Percentiles rank a stretch among this genome's conserved stretches.
These are phyloP conservation scores for Alitta virens DNA, from an alignment of 2,888 invertebrate genomes.

Conservation along the genomic window DNA sequence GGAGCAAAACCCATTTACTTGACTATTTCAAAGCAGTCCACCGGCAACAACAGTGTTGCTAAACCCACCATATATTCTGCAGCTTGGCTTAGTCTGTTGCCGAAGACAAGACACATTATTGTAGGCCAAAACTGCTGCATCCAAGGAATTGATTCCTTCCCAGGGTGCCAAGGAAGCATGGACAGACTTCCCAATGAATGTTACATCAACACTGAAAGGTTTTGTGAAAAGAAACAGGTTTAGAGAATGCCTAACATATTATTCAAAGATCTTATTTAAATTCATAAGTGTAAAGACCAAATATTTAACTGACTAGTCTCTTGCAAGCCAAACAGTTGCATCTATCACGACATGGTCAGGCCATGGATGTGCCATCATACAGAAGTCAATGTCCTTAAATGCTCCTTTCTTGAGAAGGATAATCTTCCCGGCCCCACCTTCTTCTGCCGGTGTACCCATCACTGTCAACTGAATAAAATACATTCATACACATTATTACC, in stretches of 20 bases:
- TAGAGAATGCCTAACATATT: no score
- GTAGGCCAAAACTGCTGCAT: slow-evolving; percentile 55
- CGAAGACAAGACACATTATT: slow-evolving; percentile 49
- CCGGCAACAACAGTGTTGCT: no score
- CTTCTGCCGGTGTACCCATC: slow-evolving; percentile 21
- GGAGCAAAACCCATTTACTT: no score
- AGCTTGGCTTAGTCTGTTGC: slow-evolving; percentile 55
- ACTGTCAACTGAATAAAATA: slow-evolving; percentile 12
- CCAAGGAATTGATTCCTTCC: slow-evolving; percentile 56
- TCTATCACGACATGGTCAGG: no score
- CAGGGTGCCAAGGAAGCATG: slow-evolving; percentile 35
- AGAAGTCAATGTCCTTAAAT: slow-evolving; percentile 11
- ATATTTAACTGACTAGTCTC: no score
- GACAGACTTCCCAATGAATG: slow-evolving; percentile 23
- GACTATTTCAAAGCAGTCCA: no score
- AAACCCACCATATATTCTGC: slow-evolving; percentile 52
- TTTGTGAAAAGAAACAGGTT: no score
- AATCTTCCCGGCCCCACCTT: slow-evolving; percentile 20
- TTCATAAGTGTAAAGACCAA: no score
- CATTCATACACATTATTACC: no score
- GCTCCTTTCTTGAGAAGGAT: slow-evolving; percentile 7
- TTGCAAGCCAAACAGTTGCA: no score
- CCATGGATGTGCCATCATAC: slow-evolving; percentile 21
- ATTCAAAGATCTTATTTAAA: no score
- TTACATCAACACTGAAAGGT: slow-evolving; percentile 23